Percentiles rank a stretch among this genome's conserved stretches.
These are phyloP conservation scores for Polydesmus complanatus DNA, from an alignment of 2,888 invertebrate genomes.

Conservation along the genomic window DNA sequence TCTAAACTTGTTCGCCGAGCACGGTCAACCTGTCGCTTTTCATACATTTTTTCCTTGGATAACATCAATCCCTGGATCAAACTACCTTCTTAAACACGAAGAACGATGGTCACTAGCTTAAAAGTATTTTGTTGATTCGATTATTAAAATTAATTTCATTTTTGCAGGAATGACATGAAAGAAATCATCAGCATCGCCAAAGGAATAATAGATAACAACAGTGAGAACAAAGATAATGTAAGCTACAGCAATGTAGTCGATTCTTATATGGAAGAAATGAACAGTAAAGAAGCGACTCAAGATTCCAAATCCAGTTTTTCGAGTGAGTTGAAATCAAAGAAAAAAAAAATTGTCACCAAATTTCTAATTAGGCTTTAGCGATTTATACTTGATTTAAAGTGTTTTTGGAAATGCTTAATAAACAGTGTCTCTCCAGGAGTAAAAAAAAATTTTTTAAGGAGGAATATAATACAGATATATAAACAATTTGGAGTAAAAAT, in stretches of 20 bases:
- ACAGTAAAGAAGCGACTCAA: not conserved
- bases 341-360: too few relatives aligned
- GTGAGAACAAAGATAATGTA: not conserved
- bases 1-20: not conserved
- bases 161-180: not conserved
- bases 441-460: too few relatives aligned
- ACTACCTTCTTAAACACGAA: not conserved
- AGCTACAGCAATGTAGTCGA: not conserved
- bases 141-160: not conserved
- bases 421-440: too few relatives aligned
- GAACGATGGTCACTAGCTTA: not conserved
- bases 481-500: too few relatives aligned
- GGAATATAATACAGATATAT: too few relatives aligned
- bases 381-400: too few relatives aligned
- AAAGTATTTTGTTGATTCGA: not conserved
- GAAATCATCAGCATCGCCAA: not conserved
- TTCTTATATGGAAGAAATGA: not conserved
- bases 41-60: not conserved
- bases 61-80: not conserved
- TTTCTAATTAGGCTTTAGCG: too few relatives aligned
- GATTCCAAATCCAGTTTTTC: too few relatives aligned
- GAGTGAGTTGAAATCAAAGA: too few relatives aligned
- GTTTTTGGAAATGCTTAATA: too few relatives aligned
- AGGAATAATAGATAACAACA: not conserved
- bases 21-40: not conserved